These are phyloP conservation scores for Lethenteron camtschaticum DNA, from an alignment of 2,113 vertebrate species.

Conservation along the genomic window DNA sequence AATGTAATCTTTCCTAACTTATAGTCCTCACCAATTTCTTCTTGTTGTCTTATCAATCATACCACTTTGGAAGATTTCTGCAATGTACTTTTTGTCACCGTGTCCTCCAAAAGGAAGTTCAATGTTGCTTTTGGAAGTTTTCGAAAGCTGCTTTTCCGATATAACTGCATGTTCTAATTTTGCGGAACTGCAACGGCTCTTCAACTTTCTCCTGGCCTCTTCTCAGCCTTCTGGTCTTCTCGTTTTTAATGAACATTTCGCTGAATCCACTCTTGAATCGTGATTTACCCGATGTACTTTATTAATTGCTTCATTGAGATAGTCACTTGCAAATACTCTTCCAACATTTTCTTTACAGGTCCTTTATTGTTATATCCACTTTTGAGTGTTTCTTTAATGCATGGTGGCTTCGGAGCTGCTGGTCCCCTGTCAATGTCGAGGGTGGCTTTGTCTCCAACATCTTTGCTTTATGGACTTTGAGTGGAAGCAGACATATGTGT, in stretches of 20 bases:
- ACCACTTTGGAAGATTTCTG: constrained; percentile 23
- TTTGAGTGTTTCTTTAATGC: too few species aligned
- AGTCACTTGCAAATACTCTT: constrained; percentile 9
- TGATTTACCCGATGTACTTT: too few species aligned
- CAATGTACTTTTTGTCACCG: constrained; percentile 16
- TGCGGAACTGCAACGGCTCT: too few species aligned
- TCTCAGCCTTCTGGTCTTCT: constrained; percentile 1
- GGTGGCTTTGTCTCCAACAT: neutral
- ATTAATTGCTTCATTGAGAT: too few species aligned
- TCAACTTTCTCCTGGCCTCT: neutral
- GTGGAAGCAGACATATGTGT: constrained; percentile 24
- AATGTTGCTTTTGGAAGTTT: constrained; percentile 13
- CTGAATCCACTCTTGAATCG: too few species aligned
- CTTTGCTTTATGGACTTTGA: constrained; percentile 13
- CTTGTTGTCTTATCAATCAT: constrained; percentile 32
- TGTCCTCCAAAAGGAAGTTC: constrained; percentile 12
- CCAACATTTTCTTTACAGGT: too few species aligned
- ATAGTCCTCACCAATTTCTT: constrained; percentile 11
- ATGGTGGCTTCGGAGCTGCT: too few species aligned
- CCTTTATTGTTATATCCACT: too few species aligned
- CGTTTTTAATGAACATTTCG: neutral
- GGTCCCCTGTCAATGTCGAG: neutral
- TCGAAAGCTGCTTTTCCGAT: constrained; percentile 7
- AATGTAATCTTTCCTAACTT: neutral
- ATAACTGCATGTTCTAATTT: too few species aligned